Base-by-base conservation (phyloP, 2,888 invertebrate species). In the Philonicus albiceps region DNA sequence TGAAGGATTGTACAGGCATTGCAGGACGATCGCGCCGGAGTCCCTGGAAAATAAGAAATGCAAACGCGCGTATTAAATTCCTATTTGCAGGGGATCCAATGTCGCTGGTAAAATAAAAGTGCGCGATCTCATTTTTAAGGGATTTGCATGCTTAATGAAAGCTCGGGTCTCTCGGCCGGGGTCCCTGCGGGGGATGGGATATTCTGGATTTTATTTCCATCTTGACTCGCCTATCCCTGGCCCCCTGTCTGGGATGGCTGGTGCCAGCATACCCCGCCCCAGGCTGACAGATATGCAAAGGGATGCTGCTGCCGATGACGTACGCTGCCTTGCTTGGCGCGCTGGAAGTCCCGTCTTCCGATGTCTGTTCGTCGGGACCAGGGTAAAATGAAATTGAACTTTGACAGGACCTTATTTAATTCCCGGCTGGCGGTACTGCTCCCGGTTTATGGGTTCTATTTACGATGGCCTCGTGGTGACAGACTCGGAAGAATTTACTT, bases 71-170 rank as follows among this genome's bases (percentile, higher is more conserved):
- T 86, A 87, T 87, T 86, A 87, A 87, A 87, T 86, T 87, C 87
- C 86, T 87, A 87, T 87, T 87, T 87, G 86, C 76, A 86, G 49
- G 80, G 87, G 87, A 86, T 87, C 86, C 86, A 86, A 87, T 86
- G 87, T 87, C 86, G 86, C 87, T 86, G 81, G 85, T 49, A 85
- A 86, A 86, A 86, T 86, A 86, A 86, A 86, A 87, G 55, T 55
- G 81, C 73, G 86, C 86, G 83, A 87, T 87, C 87, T 87, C 87
- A 87, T 87, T 87, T 87, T 86, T 86, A 87, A 86, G 86, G 87
- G 87, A 87, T 87, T 87, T 87, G 86, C 87, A 87, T 87, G 86
- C 86, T 86, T 87, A 87, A 86, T 87, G 86, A 87, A 86, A 43
- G 74, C 64, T 37, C 43, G 75, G 55, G 78, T 43, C 78, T 22